Percentiles rank a stretch among this genome's conserved stretches.
Evolutionary conservation across 2,113 vertebrate genomes (phyloP).

Genomic region (Grantiella picta): DNA sequence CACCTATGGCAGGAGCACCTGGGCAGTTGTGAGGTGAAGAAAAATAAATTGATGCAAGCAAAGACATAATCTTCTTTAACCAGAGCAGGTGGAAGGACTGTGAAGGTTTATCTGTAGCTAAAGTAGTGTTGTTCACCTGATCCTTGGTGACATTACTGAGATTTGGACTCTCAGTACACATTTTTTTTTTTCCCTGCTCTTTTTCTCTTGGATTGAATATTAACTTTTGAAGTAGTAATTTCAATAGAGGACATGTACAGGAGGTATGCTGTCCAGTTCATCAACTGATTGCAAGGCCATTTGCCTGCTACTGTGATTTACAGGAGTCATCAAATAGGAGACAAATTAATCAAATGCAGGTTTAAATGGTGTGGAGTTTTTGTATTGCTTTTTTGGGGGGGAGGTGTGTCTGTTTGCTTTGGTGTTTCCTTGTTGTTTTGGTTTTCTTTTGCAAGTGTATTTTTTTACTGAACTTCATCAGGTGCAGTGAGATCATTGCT

Average conservation of each 20-base stretch:
- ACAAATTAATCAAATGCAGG: neutral
- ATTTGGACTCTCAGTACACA: neutral
- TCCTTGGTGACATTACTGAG: neutral
- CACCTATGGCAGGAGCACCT: neutral
- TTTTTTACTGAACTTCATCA: neutral
- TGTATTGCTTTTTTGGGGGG: rapidly evolving
- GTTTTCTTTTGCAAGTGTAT: neutral
- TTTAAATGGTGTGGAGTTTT: neutral
- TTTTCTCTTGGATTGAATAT: neutral
- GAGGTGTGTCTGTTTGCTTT: neutral
- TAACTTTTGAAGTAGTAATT: neutral
- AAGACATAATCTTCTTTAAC: neutral
- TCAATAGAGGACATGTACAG: neutral
- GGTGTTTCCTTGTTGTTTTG: neutral
- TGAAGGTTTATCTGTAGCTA: neutral
- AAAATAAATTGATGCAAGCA: neutral
- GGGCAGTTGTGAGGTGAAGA: neutral
- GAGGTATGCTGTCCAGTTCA: neutral
- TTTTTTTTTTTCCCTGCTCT: neutral
- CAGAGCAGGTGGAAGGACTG: neutral
- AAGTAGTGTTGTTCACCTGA: neutral
- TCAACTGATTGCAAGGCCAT: neutral
- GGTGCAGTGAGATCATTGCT: neutral
- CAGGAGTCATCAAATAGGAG: neutral
- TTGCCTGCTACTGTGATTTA: neutral